Percentiles rank a stretch among this genome's conserved stretches.
These are phyloP conservation scores for Cydia amplana DNA, from an alignment of 1,140 invertebrate species.

Conservation along the genomic window DNA sequence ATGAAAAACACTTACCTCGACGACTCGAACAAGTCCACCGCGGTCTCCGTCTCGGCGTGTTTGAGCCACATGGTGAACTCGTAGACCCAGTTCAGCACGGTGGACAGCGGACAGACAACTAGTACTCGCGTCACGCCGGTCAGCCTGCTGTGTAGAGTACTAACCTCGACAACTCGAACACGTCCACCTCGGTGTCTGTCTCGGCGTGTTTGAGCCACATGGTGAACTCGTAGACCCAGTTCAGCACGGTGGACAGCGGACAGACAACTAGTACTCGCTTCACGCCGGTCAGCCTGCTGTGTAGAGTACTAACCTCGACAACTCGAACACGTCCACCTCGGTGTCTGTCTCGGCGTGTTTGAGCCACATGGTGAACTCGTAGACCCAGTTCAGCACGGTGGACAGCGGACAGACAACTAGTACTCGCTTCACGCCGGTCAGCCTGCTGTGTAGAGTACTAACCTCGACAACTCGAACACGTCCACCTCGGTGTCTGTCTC, in stretches of 20 bases:
- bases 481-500: slow-evolving; percentile 83
- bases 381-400: slow-evolving; percentile 97
- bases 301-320: slow-evolving; percentile 72
- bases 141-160: slow-evolving; percentile 72
- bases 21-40: slow-evolving; percentile 88
- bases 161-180: slow-evolving; percentile 84
- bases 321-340: slow-evolving; percentile 87
- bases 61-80: slow-evolving; percentile 95
- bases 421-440: slow-evolving; percentile 86
- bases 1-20: slow-evolving; percentile 80
- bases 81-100: slow-evolving; percentile 96
- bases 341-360: slow-evolving; percentile 81
- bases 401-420: slow-evolving; percentile 97
- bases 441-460: slow-evolving; percentile 74
- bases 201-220: slow-evolving; percentile 88
- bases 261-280: slow-evolving; percentile 93
- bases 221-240: slow-evolving; percentile 97
- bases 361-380: slow-evolving; percentile 95
- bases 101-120: slow-evolving; percentile 96
- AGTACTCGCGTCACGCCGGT: slow-evolving; percentile 88
- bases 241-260: slow-evolving; percentile 96
- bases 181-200: slow-evolving; percentile 83
- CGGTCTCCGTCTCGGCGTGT: slow-evolving; percentile 81
- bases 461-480: slow-evolving; percentile 84
- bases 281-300: slow-evolving; percentile 83